Percentiles rank a stretch among this genome's conserved stretches.
phyloP scores from a whole-genome alignment of 2,888 invertebrate species.

The Bruchidius siliquastri region DNA sequence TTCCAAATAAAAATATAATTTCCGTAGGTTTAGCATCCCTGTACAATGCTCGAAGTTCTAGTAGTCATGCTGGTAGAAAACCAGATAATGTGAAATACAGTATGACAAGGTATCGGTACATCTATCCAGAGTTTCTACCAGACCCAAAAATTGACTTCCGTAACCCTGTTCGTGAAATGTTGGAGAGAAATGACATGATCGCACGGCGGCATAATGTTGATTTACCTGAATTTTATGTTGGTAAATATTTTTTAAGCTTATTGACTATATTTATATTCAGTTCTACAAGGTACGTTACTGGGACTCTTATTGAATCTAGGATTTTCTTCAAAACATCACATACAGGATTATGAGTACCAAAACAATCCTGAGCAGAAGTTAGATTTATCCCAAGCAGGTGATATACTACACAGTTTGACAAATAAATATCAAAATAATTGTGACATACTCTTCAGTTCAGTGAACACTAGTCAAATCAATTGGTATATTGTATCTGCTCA shows the following conservation, averaged over 20 bases:
- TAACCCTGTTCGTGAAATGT: slow-evolving; percentile 76
- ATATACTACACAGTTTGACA: too few relatives aligned
- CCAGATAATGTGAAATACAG: background rate
- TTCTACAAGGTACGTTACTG: too few relatives aligned
- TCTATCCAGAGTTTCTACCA: slow-evolving; percentile 74
- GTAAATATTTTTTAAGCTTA: slow-evolving; percentile 51
- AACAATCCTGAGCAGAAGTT: too few relatives aligned
- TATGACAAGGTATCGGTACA: background rate
- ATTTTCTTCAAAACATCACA: too few relatives aligned
- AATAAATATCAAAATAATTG: too few relatives aligned
- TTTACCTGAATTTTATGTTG: slow-evolving; percentile 98
- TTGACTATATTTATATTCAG: background rate
- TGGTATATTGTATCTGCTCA: too few relatives aligned
- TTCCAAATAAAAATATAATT: background rate
- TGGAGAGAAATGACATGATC: slow-evolving; percentile 92
- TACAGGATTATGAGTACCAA: too few relatives aligned
- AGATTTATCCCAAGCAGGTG: too few relatives aligned
- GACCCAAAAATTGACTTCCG: slow-evolving; percentile 74
- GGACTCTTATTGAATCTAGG: too few relatives aligned
- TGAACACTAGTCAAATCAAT: too few relatives aligned
- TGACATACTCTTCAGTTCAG: too few relatives aligned
- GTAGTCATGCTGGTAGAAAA: background rate
- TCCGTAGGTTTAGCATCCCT: background rate
- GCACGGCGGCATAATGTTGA: slow-evolving; percentile 73
- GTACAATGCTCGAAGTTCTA: background rate